Base-by-base conservation (phyloP, 2,797 vertebrate genomes). In the Rhinichthys osculus region DNA sequence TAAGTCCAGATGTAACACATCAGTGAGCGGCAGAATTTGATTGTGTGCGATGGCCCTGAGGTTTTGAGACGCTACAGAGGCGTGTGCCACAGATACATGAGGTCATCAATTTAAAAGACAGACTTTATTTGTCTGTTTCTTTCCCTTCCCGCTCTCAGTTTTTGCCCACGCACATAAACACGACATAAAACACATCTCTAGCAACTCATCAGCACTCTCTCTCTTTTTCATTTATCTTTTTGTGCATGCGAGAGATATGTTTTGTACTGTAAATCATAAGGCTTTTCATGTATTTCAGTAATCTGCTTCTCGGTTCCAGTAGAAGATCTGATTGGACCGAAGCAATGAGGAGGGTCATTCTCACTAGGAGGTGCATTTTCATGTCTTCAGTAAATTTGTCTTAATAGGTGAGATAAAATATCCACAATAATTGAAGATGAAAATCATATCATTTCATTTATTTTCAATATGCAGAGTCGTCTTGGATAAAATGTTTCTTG, bases 281-380 rank as follows among this genome's bases (percentile, higher is more conserved):
- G 93, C 92, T 95, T 94, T 94, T 92, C 93, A 94, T 95, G 94
- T 88, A 94, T 95, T 93, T 94, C 93, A 93, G 92, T 93, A 93
- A 94, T 94, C 92, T 94, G 87, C 89, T 93, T 91, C 85, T 91
- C 92, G 93, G 91, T 93, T 91, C 91, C 90, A 10, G 13, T 91
- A 92, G 90, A 88, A 81, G 88, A 90, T 92, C 90, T 87, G 90
- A 94, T 91, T 93, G 90, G 90, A 85, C 90, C 89, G 78, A 87
- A 93, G n/a, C 7, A 23, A 16, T 23, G n/a, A 71, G 70, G 13
- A 42, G 14, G 47, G 47, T 17, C 47, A 17, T 50, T 50, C 16
- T 50, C 47, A 17, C 47, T 17, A 6, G 16, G 47, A 17, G 47
- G 47, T 16, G 10, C 14, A 10, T 52, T 74, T 52, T 52, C 1